These are phyloP conservation scores for Perizoma affinitatum DNA, from an alignment of 2,888 invertebrate genomes.

Conservation along the genomic window DNA sequence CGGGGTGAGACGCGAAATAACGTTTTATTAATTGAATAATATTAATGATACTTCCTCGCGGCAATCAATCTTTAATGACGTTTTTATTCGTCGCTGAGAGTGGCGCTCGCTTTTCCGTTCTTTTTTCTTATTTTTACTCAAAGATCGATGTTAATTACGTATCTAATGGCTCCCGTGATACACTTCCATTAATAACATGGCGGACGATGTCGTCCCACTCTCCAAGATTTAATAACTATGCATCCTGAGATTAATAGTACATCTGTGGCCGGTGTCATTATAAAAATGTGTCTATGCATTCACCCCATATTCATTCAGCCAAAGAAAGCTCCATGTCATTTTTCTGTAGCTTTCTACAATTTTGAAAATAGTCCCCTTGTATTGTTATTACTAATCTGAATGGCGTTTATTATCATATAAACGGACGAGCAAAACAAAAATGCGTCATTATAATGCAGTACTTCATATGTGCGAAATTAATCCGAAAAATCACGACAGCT, in stretches of 20 bases:
- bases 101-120: constrained; percentile 66
- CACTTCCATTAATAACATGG: constrained; percentile 82
- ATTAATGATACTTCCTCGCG: constrained; percentile 81
- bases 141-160: constrained; percentile 80
- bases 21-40: constrained; percentile 84
- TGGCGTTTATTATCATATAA: constrained; percentile 55
- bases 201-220: constrained; percentile 73
- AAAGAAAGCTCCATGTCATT: constrained; percentile 19
- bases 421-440: constrained; percentile 65
- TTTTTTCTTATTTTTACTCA: constrained; percentile 63
- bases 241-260: constrained; percentile 77
- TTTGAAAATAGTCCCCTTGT: constrained; percentile 33
- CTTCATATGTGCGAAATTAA: constrained; percentile 69
- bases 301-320: constrained; percentile 19
- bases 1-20: constrained; percentile 81
- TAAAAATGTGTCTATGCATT: constrained; percentile 57
- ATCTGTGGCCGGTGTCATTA: constrained; percentile 72
- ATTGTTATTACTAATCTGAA: constrained; percentile 46
- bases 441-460: constrained; percentile 73
- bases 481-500: constrained; percentile 74
- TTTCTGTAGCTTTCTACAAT: constrained; percentile 16
- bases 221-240: constrained; percentile 79
- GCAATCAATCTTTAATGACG: constrained; percentile 83
- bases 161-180: constrained; percentile 83
- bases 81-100: constrained; percentile 78